Base-by-base conservation (phyloP, 1,140 invertebrate genomes). In the Euglossa dilemma region DNA sequence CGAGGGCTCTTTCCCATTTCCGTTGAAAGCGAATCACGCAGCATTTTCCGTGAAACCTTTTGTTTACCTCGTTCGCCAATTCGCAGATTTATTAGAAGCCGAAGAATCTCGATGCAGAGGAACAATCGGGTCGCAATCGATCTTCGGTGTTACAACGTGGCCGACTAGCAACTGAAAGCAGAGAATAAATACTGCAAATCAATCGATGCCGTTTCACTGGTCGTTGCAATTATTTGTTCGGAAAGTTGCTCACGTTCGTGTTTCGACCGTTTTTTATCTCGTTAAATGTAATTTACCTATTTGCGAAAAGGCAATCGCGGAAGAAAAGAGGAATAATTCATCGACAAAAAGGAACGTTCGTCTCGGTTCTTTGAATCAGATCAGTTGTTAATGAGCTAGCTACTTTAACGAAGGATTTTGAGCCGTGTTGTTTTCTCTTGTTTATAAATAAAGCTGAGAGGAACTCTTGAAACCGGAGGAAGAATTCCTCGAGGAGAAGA, bases 141-240 rank as follows among this genome's bases (percentile, higher is more conserved):
- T 78, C 64, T 69, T 69, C 52, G 50, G 47, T 59, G 54, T n/a
- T 64, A n/a, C 47, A 45, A 8, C 20, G 43, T 47, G 4, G 61
- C 16, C 2, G n/a, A 20, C n/a, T 56, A 20, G 8, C 20, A 56
- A 0, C 6, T 7, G 6, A 50, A 9, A 12, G 16, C 28, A 36
- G 36, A 9, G 16, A 63, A 63, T 36, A 63, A 63, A n/a, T 36
- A 28, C 28, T 20, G 23, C 57, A n/a, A 72, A 80, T 52, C 56
- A 23, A 72, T 52, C 56, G 12, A 28, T 67, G 50, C 67, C 36
- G 12, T 61, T 28, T 43, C 4, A 36, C 16, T 8, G 23, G 23
- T 57, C n/a, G 36, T 23, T 45, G 12, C 45, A 72, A 80, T 80
- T 80, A 72, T 72, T 80, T 43, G 47, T 45, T 63, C 28, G 47